These are phyloP conservation scores for Oscarella lobularis DNA, from an alignment of 37 sponge, comb jelly and placozoan genomes.

Conservation along the genomic window DNA sequence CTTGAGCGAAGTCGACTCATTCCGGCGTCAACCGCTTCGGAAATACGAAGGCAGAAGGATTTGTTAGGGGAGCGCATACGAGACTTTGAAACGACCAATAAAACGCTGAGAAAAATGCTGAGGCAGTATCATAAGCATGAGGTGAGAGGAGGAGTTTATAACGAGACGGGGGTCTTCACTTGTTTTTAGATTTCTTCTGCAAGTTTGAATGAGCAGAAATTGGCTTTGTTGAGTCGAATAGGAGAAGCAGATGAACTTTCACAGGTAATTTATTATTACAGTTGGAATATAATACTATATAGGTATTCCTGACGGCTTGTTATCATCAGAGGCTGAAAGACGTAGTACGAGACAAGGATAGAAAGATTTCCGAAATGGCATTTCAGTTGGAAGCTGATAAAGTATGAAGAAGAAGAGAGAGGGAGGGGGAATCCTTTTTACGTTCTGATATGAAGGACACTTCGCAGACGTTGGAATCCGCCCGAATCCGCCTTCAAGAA, in stretches of 20 bases:
- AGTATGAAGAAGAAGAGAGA: neutral
- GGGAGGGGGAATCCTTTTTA: neutral
- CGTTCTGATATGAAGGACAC: neutral
- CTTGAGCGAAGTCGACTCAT: constrained; percentile 20
- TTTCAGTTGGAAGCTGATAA: neutral
- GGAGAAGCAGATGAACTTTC: too few relatives aligned
- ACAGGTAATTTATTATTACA: too few relatives aligned
- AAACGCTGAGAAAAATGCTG: constrained; percentile 25
- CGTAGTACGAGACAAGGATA: neutral
- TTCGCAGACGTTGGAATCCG: neutral
- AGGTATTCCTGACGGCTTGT: too few relatives aligned
- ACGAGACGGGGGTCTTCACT: neutral
- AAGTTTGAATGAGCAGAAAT: too few relatives aligned
- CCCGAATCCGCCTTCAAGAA: neutral
- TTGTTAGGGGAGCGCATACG: constrained; percentile 16
- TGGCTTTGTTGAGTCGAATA: too few relatives aligned
- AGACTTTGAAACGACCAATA: constrained; percentile 21
- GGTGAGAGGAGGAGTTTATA: constrained; percentile 5
- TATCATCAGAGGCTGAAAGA: neutral
- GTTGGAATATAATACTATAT: too few relatives aligned
- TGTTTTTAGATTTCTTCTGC: too few relatives aligned
- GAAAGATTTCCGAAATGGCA: neutral
- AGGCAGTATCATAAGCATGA: neutral
- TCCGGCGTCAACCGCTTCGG: neutral
- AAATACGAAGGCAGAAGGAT: constrained; percentile 5